Percentiles rank a stretch among this genome's conserved stretches.
Evolutionary conservation across 2,113 vertebrate genomes (phyloP).

Genomic region (Prunella fulvescens): DNA sequence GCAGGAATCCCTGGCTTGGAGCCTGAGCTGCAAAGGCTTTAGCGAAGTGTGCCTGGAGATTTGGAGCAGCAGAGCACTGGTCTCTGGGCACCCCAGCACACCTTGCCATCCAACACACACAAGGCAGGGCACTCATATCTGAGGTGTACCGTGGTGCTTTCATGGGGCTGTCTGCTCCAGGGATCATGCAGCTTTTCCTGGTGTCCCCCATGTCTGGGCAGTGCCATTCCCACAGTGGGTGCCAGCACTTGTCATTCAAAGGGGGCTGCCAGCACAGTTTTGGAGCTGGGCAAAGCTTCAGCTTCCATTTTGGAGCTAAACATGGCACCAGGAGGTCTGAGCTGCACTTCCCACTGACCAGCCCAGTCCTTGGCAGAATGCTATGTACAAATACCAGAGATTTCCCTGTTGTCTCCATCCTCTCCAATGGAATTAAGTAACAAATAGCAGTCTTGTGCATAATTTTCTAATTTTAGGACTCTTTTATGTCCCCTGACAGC

Average conservation of each 20-base stretch:
- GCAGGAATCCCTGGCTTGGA: background rate
- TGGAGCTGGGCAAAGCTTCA: background rate
- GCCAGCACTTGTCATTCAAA: background rate
- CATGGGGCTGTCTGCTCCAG: accelerated
- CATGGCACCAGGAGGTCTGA: background rate
- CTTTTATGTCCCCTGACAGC: background rate
- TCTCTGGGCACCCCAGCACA: background rate
- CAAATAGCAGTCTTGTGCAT: background rate
- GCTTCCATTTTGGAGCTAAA: background rate
- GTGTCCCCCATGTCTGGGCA: accelerated
- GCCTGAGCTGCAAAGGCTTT: background rate
- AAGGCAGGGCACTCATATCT: accelerated
- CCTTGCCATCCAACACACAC: background rate
- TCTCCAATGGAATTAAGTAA: background rate
- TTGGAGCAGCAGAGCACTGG: background rate
- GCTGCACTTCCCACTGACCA: background rate
- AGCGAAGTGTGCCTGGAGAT: background rate
- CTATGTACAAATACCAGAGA: conserved; percentile 5
- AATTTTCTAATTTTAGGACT: conserved; percentile 24
- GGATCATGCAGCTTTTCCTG: background rate
- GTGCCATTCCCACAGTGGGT: background rate
- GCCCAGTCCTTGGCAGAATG: background rate
- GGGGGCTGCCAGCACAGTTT: background rate
- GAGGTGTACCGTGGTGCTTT: background rate
- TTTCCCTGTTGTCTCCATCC: background rate